Conservation (phyloP, 2,888 invertebrate genomes). For the Spatulosminthurus flaviceps region DNA sequence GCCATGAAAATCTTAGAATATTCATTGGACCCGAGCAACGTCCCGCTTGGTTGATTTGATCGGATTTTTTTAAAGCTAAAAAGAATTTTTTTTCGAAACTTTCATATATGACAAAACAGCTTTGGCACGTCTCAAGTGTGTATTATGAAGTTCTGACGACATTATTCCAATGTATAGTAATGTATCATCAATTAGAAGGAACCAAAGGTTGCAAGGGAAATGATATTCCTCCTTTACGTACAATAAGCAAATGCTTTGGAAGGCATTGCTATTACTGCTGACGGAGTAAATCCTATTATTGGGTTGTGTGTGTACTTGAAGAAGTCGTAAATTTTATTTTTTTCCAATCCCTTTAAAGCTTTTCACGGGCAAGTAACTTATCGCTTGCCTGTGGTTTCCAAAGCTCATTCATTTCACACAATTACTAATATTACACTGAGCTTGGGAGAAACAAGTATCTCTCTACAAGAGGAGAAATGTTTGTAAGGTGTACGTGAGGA, state of each 20-base stretch:
- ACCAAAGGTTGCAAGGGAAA: not conserved
- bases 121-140: constrained; percentile 37
- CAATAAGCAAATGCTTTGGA: too few relatives aligned
- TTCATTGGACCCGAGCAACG: not conserved
- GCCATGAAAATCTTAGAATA: not conserved
- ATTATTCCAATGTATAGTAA: not conserved
- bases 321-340: constrained; percentile 32
- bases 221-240: too few relatives aligned
- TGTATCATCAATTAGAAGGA: not conserved
- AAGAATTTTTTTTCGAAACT: not conserved
- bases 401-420: constrained; percentile 34
- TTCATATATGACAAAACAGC: constrained; percentile 34
- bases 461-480: not conserved
- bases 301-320: not conserved
- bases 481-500: constrained; percentile 13
- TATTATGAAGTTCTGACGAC: constrained; percentile 26
- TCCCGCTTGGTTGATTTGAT: constrained; percentile 33
- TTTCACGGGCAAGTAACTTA: constrained; percentile 16
- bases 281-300: constrained; percentile 41
- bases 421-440: constrained; percentile 30
- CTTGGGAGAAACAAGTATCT: not conserved
- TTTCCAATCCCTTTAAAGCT: not conserved
- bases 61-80: constrained; percentile 22
- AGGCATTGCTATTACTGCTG: too few relatives aligned
- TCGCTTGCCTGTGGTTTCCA: constrained; percentile 12